Evolutionary conservation across 1,140 invertebrate genomes (phyloP), one percentile per base, ranked within the genome.

Genomic region (Vanessa atalanta): DNA sequence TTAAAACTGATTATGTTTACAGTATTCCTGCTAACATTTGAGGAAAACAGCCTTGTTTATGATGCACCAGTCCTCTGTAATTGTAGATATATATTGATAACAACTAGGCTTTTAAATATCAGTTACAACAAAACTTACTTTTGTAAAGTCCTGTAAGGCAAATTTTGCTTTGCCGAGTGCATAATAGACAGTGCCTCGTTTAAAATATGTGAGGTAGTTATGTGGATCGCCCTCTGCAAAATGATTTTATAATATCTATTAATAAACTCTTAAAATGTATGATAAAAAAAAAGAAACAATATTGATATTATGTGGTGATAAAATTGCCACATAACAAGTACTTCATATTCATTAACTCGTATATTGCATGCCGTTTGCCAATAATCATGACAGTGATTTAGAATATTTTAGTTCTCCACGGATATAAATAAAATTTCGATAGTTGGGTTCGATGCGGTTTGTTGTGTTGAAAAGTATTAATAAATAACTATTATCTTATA

Each of bases 161-260:
- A 98, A 96, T 84, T 98, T 98, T 0, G 98, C 96, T 94, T 99
- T 99, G 47, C 98, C 98, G 76, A 99, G 93, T 12, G 98, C 99
- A 88, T 99, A 95, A 90, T 98, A 99, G 1, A 99, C 98, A 11
- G 99, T 99, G 14, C 98, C 99, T 85, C 99, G 94, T 88, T 97
- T 97, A 83, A 97, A 98, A 84, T 97, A 98, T 70, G 98, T 99
- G 84, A 99, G 94, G 92, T 99, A 99, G 93, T 99, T 99, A 68
- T 95, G 95, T 47, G 98, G 97, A 94, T 99, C 99, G 16, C 97
- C 97, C 93, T 99, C 98, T 99, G 91, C 5, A 68, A 68, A 23
- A 20, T 8, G 9, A 43, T 43, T 5, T 43, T 43, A 9, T 11
- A 9, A 43, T 9, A 43, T 43, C 9, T 43, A 43, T 43, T 43